Evolutionary conservation across 2,113 vertebrate genomes (phyloP).

Genomic region (Galbula dea): DNA sequence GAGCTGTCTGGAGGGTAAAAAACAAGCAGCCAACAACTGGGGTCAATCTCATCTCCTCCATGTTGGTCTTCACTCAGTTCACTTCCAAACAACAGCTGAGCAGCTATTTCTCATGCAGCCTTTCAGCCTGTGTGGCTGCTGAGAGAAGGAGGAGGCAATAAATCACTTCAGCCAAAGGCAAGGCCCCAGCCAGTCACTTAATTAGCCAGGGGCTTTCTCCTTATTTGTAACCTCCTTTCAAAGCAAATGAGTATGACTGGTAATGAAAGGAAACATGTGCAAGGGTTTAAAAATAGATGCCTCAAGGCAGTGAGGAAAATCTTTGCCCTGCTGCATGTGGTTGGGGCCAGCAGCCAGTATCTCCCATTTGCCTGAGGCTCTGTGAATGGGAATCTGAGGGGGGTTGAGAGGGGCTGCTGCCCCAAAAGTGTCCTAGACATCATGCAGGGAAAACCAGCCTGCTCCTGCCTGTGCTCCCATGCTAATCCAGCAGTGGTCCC

Average conservation of each 20-base stretch:
- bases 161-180: neutral
- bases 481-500: neutral
- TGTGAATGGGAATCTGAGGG: neutral
- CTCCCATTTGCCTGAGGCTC: neutral
- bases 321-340: neutral
- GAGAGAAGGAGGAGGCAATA: neutral
- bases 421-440: neutral
- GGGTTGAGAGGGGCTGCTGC: no score
- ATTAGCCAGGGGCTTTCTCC: slow-evolving; percentile 20
- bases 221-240: slow-evolving; percentile 38
- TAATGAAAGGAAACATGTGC: neutral
- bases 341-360: neutral
- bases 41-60: neutral
- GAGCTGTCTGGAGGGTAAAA: neutral
- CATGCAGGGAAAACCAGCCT: neutral
- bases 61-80: neutral
- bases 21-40: neutral
- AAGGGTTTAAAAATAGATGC: slow-evolving; percentile 4
- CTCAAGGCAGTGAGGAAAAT: neutral
- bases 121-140: neutral
- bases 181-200: neutral
- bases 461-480: neutral
- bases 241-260: neutral
- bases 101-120: neutral
- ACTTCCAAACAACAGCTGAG: neutral